Conservation (phyloP, 2,797 vertebrate species). For the Etheostoma perlongum region DNA sequence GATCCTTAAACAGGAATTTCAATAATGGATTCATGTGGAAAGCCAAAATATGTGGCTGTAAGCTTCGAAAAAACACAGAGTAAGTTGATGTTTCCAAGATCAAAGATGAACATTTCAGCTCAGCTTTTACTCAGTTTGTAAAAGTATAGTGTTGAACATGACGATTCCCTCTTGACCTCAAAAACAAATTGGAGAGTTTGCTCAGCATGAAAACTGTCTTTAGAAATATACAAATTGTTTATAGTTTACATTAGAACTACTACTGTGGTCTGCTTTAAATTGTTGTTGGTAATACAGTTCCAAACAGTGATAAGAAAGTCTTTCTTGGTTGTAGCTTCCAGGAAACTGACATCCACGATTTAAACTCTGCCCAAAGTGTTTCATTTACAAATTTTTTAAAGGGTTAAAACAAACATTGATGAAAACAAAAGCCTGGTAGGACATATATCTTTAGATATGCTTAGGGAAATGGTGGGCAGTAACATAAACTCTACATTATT, state of each 20-base stretch:
- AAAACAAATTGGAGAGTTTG: background rate
- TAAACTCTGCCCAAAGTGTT: background rate
- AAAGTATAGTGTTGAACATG: background rate
- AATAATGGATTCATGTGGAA: background rate
- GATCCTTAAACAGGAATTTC: background rate
- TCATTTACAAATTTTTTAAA: background rate
- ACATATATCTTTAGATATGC: background rate
- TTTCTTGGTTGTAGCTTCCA: background rate
- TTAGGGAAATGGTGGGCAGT: background rate
- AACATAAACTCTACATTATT: background rate
- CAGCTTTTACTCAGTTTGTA: background rate
- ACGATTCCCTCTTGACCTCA: background rate
- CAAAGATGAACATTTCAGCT: background rate
- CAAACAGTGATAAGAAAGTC: background rate
- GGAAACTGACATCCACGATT: background rate
- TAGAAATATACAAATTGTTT: background rate
- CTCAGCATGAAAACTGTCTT: background rate
- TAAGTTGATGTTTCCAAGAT: background rate
- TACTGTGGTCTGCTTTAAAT: background rate
- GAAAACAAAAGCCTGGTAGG: background rate
- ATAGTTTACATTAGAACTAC: background rate
- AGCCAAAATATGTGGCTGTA: background rate
- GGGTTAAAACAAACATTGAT: background rate
- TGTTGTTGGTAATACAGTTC: background rate
- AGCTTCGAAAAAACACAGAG: background rate